These are phyloP conservation scores for Heliocidaris erythrogramma DNA, from an alignment of 35 echinoderm and acorn worm genomes.

Conservation along the genomic window DNA sequence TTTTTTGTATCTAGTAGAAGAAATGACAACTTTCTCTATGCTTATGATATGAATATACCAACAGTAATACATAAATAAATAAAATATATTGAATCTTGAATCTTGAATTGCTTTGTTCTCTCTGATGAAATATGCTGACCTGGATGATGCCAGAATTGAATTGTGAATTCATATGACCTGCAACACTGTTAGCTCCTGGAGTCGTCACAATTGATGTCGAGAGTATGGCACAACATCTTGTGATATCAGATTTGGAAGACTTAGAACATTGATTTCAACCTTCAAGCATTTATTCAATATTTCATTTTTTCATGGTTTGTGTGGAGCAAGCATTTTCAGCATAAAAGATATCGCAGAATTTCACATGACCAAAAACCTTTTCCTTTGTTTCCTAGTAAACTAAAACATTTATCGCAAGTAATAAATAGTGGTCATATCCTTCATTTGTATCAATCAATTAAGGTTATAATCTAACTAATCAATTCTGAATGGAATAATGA, in stretches of 20 bases:
- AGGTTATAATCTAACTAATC: constrained; percentile 5
- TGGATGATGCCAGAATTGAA: too few relatives aligned
- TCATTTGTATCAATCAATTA: constrained; percentile 19
- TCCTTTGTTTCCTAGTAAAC: neutral
- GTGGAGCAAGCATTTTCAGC: neutral
- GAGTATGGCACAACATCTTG: neutral
- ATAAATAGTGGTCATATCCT: neutral
- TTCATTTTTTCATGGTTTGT: neutral
- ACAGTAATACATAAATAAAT: too few relatives aligned
- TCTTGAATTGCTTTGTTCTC: too few relatives aligned
- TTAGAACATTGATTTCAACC: neutral
- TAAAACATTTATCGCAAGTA: neutral
- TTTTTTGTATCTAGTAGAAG: too few relatives aligned
- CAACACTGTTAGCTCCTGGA: neutral
- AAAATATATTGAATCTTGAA: too few relatives aligned
- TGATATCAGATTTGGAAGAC: neutral
- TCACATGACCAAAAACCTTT: neutral
- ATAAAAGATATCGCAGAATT: neutral
- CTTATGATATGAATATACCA: too few relatives aligned
- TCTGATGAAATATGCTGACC: too few relatives aligned
- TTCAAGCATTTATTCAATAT: neutral
- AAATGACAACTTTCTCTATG: too few relatives aligned
- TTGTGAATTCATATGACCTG: too few relatives aligned
- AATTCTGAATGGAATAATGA: constrained; percentile 5
- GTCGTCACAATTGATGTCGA: neutral